Base-by-base conservation (phyloP, 2,113 vertebrate genomes). In the Acrocephalus kingi region DNA sequence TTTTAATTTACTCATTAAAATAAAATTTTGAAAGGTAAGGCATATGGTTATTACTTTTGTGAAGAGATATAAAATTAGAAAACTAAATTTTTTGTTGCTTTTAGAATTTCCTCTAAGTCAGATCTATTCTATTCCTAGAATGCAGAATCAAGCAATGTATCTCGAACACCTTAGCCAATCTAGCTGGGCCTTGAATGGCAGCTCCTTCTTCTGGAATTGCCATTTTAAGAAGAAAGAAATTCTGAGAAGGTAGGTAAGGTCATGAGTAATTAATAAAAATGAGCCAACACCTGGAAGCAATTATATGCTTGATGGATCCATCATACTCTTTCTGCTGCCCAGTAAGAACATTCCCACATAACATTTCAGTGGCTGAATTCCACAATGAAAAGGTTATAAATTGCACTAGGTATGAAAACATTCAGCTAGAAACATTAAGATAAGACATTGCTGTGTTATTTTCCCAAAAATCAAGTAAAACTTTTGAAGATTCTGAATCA, bases 211-310 rank as follows among this genome's bases (percentile, higher is more conserved):
- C 28, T 68, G 48, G 73, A 92, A 80, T 31, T 95, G 80, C 15
- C 64, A 62, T 92, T 96, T 81, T 91, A 87, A 96, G 93, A 95
- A 95, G 82, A 96, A 56, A 71, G 82, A 96, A 56, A 71, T 93
- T 97, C 94, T 96, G 89, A 93, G 90, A 92, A 95, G 63, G 68
- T 82, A 96, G 79, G 55, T 9, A 73, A 95, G 55, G 59, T 82
- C 89, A 73, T 3, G 35, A 94, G 77, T 94, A 96, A 95, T 91
- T 92, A 68, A 62, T 35, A 91, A 97, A 96, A 97, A 91, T 77
- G 94, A 97, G 80, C 84, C 77, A 93, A 91, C 94, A 97, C 97
- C 96, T 97, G 97, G 96, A 98, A 97, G 80, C 72, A 97, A 97
- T 97, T 84, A 97, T 64, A 49, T 93, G 87, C 87, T 86, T 77